A percentile compares a stretch with the other conserved stretches of the same genome.
These are phyloP conservation scores for Sarcophaga peregrina DNA, from an alignment of 1,140 invertebrate genomes.

Conservation along the genomic window DNA sequence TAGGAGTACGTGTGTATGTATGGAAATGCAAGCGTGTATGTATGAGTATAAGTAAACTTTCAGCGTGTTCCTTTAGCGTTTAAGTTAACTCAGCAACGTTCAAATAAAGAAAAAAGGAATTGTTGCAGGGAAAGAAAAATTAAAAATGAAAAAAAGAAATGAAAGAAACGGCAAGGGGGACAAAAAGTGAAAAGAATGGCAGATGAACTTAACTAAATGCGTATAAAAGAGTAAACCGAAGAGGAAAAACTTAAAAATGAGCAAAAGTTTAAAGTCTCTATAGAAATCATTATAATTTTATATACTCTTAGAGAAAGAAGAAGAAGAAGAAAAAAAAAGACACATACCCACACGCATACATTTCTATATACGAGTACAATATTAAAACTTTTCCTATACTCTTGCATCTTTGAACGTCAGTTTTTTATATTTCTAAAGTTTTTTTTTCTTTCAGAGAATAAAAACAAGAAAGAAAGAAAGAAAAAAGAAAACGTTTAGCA, in stretches of 20 bases:
- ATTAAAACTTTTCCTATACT: too few relatives aligned
- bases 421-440: too few relatives aligned
- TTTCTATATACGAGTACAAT: background rate
- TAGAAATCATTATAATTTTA: conserved; percentile 20
- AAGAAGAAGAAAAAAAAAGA: background rate
- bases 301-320: background rate
- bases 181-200: too few relatives aligned
- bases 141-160: background rate
- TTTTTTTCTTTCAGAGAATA: too few relatives aligned
- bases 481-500: too few relatives aligned
- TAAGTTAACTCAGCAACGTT: conserved; percentile 24
- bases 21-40: too few relatives aligned
- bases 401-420: too few relatives aligned
- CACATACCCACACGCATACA: background rate
- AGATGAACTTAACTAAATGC: background rate
- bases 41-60: too few relatives aligned
- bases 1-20: background rate
- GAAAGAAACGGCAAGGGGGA: too few relatives aligned
- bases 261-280: conserved; percentile 24
- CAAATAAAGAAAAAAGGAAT: background rate
- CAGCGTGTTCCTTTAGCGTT: too few relatives aligned
- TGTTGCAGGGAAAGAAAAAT: background rate
- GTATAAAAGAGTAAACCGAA: background rate
- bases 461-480: too few relatives aligned
- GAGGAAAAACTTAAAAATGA: conserved; percentile 22